These are phyloP conservation scores for Neolamprologus kungweensis DNA, from an alignment of 2,113 vertebrate genomes.

Conservation along the genomic window DNA sequence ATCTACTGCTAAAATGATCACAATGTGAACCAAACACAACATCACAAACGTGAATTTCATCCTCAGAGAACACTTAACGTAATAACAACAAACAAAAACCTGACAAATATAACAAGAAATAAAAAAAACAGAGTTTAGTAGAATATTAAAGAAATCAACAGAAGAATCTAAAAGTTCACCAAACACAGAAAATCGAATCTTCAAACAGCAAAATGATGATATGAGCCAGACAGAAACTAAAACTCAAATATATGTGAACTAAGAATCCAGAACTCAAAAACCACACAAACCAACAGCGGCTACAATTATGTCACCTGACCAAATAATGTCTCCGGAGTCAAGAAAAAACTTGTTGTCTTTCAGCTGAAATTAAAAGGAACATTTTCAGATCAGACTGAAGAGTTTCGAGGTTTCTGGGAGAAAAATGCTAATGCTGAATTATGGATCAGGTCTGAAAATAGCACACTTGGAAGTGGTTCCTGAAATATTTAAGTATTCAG, in stretches of 20 bases:
- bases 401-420: slow-evolving; percentile 55
- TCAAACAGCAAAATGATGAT: not conserved
- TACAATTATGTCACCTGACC: not conserved
- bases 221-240: not conserved
- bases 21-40: not conserved
- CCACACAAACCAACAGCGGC: not conserved
- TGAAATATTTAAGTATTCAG: slow-evolving; percentile 76
- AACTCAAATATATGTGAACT: not conserved
- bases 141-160: not conserved
- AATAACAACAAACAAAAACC: not conserved
- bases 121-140: rapidly evolving
- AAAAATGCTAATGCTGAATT: slow-evolving; percentile 71
- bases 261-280: not conserved
- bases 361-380: slow-evolving; percentile 12
- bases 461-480: slow-evolving; percentile 62
- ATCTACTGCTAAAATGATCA: not conserved
- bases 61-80: not conserved
- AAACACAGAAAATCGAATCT: not conserved
- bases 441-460: slow-evolving; percentile 74
- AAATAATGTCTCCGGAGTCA: not conserved
- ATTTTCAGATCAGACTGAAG: slow-evolving; percentile 15
- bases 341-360: not conserved
- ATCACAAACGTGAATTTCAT: not conserved
- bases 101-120: rapidly evolving
- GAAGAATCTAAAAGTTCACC: not conserved